phyloP scores from a whole-genome alignment of 2,888 invertebrate genomes.

The Bellardia pandia region DNA sequence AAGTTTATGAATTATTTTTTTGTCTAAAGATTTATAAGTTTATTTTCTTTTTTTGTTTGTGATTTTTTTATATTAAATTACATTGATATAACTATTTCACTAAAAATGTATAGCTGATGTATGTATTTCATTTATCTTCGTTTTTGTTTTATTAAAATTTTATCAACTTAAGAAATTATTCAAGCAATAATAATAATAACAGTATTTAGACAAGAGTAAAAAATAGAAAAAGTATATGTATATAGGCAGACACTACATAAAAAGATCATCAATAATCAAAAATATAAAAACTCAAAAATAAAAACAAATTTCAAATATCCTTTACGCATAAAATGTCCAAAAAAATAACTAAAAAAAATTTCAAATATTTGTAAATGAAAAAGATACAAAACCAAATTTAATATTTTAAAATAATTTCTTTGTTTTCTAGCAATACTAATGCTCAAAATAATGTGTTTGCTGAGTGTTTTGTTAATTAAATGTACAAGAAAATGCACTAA shows the following conservation, averaged over 20 bases:
- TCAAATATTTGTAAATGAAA: not conserved
- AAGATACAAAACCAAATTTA: not conserved
- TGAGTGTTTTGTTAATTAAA: constrained; percentile 2
- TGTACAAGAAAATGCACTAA: constrained; percentile 51
- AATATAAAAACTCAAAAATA: constrained; percentile 19
- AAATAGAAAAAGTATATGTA: constrained; percentile 21
- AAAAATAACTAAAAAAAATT: constrained; percentile 16
- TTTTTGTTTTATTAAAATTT: constrained; percentile 34
- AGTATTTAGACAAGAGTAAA: constrained; percentile 14
- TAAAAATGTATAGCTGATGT: constrained; percentile 71
- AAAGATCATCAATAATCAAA: constrained; percentile 22
- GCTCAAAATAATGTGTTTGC: too few relatives aligned
- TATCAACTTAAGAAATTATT: constrained; percentile 27
- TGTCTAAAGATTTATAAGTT: constrained; percentile 53
- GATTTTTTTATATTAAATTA: constrained; percentile 67
- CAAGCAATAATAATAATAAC: constrained; percentile 35
- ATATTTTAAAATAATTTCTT: constrained; percentile 7
- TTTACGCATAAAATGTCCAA: not conserved
- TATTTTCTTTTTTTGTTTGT: constrained; percentile 54
- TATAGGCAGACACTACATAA: constrained; percentile 31
- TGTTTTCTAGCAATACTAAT: not conserved
- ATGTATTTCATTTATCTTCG: constrained; percentile 59
- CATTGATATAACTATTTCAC: constrained; percentile 71
- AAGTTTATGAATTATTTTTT: constrained; percentile 53
- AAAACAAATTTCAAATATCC: not conserved